Base-by-base conservation (phyloP, 2,888 invertebrate genomes). In the Pardosa pseudoannulata region DNA sequence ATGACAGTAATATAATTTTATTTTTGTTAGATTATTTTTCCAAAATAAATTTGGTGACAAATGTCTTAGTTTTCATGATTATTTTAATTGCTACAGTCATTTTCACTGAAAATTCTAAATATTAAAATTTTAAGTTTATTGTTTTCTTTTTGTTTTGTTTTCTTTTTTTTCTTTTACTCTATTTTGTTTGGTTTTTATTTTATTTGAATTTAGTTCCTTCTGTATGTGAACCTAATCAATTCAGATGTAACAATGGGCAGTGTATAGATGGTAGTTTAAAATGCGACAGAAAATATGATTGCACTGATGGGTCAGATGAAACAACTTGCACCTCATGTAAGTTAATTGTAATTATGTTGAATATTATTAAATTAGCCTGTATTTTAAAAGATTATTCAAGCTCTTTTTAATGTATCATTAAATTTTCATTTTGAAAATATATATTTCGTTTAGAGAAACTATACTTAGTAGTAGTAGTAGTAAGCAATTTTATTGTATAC, bases 271-370 rank as follows among this genome's bases (percentile, higher is more conserved):
- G 29, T 36, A 79, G 50, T 46, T 68, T 80, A 23, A 79, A 87
- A 68, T 89, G 89, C 74, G 88, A 89, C 56, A 75, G 88, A 46
- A 85, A 75, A 62, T 70, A 80, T 32, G 89, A 89, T 76, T 89
- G 89, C 65, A 65, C 62, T n/a, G 89, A 89, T 87, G 87, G 85
- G 27, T 82, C 88, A 6, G 89, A 89, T 88, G 89, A 89, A 88
- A 79, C 74, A 16, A 78, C 73, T 50, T 89, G 89, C 75, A 36
- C 79, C 79, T 36, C 16, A 65, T 85, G 28, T 41, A 11, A 46
- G 41, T 46, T 46, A n/a, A n/a, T 39, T 46, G 13, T 46, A n/a
- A 13, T 46, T 46, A n/a, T 1, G 16, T n/a, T n/a, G n/a, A n/a
- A 50, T 50, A 1, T 19, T 50, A 3, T 50, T 0, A 50, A 19